Percentiles rank a stretch among this genome's conserved stretches.
Evolutionary conservation across 2,888 invertebrate species (phyloP).

Genomic region (Melinaea marsaeus): DNA sequence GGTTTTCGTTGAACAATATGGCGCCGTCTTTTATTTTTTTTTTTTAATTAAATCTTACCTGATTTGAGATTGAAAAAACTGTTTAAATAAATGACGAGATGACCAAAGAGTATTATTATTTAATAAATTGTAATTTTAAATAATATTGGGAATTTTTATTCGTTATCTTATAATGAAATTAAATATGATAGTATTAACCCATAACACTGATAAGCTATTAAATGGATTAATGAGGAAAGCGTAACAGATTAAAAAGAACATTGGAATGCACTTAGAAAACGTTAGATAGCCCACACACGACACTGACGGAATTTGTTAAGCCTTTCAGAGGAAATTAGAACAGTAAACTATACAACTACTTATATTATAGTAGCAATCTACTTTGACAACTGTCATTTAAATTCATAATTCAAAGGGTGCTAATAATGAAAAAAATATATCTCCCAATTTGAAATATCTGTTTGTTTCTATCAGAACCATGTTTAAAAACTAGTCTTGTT

Average conservation of each 20-base stretch:
- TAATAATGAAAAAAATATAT: too few species aligned
- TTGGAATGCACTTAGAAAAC: conserved; percentile 7
- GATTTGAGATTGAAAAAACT: neutral
- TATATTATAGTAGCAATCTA: neutral
- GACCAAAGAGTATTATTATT: too few species aligned
- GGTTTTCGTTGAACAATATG: conserved; percentile 3
- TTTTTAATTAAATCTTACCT: neutral
- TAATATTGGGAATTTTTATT: neutral
- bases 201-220: neutral
- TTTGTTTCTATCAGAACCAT: too few species aligned
- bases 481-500: too few species aligned
- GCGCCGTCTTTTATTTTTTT: conserved; percentile 1
- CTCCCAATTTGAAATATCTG: too few species aligned
- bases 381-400: too few species aligned
- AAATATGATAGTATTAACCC: neutral
- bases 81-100: too few species aligned
- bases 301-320: too few species aligned
- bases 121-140: too few species aligned
- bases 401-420: too few species aligned
- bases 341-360: neutral
- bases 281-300: conserved; percentile 6
- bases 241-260: conserved; percentile 5
- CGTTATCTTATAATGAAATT: neutral
- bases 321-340: too few species aligned
- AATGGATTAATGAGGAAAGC: conserved; percentile 5